phyloP scores from a whole-genome alignment of 2,113 vertebrate species.

The Podarcis raffonei region DNA sequence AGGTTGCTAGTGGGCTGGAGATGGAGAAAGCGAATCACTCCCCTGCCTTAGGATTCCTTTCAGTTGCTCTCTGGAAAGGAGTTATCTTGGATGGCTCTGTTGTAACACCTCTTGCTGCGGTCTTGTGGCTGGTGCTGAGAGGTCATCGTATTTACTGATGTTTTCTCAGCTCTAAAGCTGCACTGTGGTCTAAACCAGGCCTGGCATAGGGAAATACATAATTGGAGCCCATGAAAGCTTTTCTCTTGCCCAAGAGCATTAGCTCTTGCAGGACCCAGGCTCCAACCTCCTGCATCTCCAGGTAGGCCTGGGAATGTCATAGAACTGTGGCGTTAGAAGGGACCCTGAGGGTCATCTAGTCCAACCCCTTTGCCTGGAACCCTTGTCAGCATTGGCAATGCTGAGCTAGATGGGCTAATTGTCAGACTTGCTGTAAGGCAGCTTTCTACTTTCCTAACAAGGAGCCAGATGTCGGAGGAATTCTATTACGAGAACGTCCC shows the following conservation, averaged over 20 bases:
- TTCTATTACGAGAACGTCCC: background rate
- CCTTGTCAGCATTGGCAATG: too few relatives aligned
- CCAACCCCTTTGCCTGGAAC: too few relatives aligned
- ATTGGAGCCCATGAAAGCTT: background rate
- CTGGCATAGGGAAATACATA: background rate
- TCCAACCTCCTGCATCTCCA: too few relatives aligned
- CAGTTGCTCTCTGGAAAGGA: background rate
- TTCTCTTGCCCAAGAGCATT: background rate
- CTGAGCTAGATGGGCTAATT: too few relatives aligned
- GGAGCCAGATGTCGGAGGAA: background rate
- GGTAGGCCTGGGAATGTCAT: too few relatives aligned
- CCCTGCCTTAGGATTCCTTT: background rate
- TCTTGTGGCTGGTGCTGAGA: background rate
- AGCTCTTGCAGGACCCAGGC: background rate
- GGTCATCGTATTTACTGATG: background rate
- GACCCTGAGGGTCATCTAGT: too few relatives aligned
- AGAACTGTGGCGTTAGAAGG: too few relatives aligned
- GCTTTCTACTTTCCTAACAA: background rate
- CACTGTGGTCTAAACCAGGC: background rate
- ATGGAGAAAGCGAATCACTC: background rate
- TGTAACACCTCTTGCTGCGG: too few relatives aligned
- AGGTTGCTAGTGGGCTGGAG: too few relatives aligned
- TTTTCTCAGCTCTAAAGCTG: background rate
- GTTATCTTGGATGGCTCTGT: background rate
- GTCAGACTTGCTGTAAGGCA: too few relatives aligned